Percentiles rank a stretch among this genome's conserved stretches.
Evolutionary conservation across 2,888 invertebrate genomes (phyloP).

Genomic region (Netelia virgata): DNA sequence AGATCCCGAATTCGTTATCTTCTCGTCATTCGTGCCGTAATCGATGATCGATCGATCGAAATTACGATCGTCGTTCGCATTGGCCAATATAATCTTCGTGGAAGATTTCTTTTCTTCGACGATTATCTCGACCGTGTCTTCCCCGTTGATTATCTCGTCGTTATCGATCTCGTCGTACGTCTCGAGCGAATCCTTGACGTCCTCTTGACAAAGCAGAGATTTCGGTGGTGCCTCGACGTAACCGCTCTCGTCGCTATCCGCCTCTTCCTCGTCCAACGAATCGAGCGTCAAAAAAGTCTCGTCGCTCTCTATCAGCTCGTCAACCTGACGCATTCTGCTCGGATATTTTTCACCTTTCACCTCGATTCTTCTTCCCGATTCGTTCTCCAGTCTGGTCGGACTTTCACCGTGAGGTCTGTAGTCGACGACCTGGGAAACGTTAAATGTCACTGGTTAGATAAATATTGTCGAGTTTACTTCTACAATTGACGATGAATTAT

Average conservation of each 20-base stretch:
- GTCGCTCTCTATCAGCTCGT: slow-evolving; percentile 76
- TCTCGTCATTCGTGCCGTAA: slow-evolving; percentile 39
- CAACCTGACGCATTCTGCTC: slow-evolving; percentile 68
- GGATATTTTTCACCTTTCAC: slow-evolving; percentile 75
- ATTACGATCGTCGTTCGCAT: slow-evolving; percentile 32
- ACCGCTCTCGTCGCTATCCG: slow-evolving; percentile 95
- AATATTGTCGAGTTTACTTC: not conserved
- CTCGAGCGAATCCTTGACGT: slow-evolving; percentile 48
- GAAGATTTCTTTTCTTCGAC: slow-evolving; percentile 21
- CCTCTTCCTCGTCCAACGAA: slow-evolving; percentile 88
- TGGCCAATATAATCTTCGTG: slow-evolving; percentile 4
- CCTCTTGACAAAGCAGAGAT: slow-evolving; percentile 66
- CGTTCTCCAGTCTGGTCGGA: slow-evolving; percentile 71
- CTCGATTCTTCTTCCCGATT: slow-evolving; percentile 67
- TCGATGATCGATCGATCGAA: slow-evolving; percentile 26
- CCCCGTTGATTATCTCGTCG: slow-evolving; percentile 27
- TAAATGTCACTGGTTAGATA: slow-evolving; percentile 40
- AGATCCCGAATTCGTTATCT: not conserved
- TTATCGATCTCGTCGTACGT: slow-evolving; percentile 37
- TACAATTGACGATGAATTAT: too few species aligned
- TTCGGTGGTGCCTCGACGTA: slow-evolving; percentile 90
- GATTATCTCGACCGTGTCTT: not conserved
- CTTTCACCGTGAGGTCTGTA: slow-evolving; percentile 82
- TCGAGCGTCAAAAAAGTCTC: slow-evolving; percentile 83
- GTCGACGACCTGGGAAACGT: slow-evolving; percentile 77